Evolutionary conservation across 1,140 invertebrate species (phyloP).

Genomic region (Anthonomus grandis): DNA sequence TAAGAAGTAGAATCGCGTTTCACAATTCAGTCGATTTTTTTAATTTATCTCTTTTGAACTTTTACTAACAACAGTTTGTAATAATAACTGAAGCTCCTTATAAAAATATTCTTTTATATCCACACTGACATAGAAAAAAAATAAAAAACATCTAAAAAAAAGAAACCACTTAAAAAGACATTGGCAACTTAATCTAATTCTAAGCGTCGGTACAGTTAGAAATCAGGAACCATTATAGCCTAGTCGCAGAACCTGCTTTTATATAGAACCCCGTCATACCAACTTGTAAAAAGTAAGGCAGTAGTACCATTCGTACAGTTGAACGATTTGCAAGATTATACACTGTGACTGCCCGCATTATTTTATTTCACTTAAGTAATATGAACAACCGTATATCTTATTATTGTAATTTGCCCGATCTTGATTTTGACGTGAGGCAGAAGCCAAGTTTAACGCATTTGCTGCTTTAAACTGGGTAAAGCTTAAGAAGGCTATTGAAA

Average conservation of each 20-base stretch:
- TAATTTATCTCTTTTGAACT: no score
- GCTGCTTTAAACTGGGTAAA: no score
- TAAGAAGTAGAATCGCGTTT: no score
- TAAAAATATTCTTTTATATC: not conserved
- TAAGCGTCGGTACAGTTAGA: slow-evolving; percentile 3
- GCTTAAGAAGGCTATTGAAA: not conserved
- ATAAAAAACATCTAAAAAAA: not conserved
- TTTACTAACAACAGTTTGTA: not conserved
- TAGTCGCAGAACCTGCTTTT: slow-evolving; percentile 15
- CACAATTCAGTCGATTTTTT: no score
- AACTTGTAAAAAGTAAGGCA: slow-evolving; percentile 12
- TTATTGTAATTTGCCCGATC: no score
- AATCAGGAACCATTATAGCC: slow-evolving; percentile 11
- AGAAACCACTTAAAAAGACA: no score
- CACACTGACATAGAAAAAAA: not conserved
- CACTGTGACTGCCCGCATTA: not conserved
- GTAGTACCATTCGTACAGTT: slow-evolving; percentile 2
- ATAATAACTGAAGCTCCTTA: no score
- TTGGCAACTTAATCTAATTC: slow-evolving; percentile 3
- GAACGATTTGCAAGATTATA: slow-evolving; percentile 7
- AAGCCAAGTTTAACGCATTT: no score
- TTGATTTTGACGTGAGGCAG: no score
- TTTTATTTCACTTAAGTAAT: not conserved
- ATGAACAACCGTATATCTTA: no score
- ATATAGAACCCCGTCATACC: slow-evolving; percentile 12